These are phyloP conservation scores for Sycophila sp. DNA, from an alignment of 1,140 invertebrate genomes.

Conservation along the genomic window DNA sequence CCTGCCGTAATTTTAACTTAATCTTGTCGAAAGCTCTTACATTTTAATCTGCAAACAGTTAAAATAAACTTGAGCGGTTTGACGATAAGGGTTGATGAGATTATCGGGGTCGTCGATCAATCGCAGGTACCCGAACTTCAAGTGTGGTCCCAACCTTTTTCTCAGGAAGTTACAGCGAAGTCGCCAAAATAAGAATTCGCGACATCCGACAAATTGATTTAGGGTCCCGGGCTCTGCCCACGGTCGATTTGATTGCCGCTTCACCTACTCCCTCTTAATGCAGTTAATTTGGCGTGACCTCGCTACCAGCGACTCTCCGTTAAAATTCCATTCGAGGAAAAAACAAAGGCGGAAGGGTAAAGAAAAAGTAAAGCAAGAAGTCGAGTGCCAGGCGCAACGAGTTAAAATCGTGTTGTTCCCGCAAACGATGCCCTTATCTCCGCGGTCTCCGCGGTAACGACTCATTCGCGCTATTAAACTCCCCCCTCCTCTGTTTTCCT, in stretches of 20 bases:
- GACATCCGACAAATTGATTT: conserved; percentile 15
- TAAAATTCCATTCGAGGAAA: conserved; percentile 3
- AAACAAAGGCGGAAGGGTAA: background rate
- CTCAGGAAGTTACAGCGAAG: background rate
- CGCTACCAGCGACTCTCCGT: background rate
- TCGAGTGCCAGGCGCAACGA: no score
- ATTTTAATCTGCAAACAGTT: no score
- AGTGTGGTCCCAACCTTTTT: no score
- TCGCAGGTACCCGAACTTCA: no score
- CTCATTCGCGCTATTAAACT: conserved; percentile 25
- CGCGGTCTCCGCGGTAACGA: conserved; percentile 5
- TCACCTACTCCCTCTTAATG: no score
- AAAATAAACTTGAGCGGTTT: no score
- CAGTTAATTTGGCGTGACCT: conserved; percentile 6
- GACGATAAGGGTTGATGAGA: no score
- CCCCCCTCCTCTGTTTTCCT: background rate
- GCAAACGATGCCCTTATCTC: conserved; percentile 7
- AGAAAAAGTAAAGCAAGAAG: background rate
- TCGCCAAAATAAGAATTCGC: conserved; percentile 4
- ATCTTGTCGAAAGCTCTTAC: no score
- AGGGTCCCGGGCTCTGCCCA: no score
- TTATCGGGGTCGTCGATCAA: no score
- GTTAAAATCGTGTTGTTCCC: conserved; percentile 7
- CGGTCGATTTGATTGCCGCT: no score
- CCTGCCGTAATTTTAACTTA: no score